Conservation (phyloP, 2,113 vertebrate species). For the Ia io region DNA sequence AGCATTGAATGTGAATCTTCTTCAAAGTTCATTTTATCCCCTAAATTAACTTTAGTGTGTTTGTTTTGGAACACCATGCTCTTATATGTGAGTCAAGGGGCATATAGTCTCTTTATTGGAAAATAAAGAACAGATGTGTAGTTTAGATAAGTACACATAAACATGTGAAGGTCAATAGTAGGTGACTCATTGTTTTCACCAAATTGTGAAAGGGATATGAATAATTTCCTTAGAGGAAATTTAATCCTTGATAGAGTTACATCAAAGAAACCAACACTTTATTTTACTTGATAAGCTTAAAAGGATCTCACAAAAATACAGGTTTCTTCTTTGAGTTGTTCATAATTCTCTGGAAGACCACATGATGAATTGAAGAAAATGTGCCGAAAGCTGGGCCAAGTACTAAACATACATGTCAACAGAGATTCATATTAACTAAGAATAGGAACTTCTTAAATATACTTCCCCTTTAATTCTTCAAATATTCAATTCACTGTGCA, state of each 20-base stretch:
- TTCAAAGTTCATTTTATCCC: constrained; percentile 77
- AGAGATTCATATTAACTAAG: not conserved
- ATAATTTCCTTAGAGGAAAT: constrained; percentile 69
- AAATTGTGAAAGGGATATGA: constrained; percentile 37
- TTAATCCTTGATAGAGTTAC: constrained; percentile 54
- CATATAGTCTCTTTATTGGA: constrained; percentile 63
- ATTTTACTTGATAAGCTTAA: constrained; percentile 51
- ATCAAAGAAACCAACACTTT: constrained; percentile 62
- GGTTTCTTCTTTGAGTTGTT: constrained; percentile 5
- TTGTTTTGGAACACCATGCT: constrained; percentile 69
- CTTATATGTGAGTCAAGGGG: constrained; percentile 68
- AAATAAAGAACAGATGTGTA: constrained; percentile 73
- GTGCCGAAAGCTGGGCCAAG: not conserved
- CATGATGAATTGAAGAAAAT: constrained; percentile 34
- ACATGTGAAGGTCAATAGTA: constrained; percentile 65
- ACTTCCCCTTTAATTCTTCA: not conserved
- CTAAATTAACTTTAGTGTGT: constrained; percentile 75
- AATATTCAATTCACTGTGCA: not conserved
- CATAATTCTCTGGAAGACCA: constrained; percentile 35
- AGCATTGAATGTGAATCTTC: constrained; percentile 66
- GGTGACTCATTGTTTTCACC: constrained; percentile 56
- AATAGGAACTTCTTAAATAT: not conserved
- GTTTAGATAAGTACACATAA: constrained; percentile 69
- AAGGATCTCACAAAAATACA: constrained; percentile 25
- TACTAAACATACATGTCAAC: not conserved